Percentiles rank a stretch among this genome's conserved stretches.
phyloP scores from a whole-genome alignment of 2,797 vertebrate genomes.

The Sebastes cheni region DNA sequence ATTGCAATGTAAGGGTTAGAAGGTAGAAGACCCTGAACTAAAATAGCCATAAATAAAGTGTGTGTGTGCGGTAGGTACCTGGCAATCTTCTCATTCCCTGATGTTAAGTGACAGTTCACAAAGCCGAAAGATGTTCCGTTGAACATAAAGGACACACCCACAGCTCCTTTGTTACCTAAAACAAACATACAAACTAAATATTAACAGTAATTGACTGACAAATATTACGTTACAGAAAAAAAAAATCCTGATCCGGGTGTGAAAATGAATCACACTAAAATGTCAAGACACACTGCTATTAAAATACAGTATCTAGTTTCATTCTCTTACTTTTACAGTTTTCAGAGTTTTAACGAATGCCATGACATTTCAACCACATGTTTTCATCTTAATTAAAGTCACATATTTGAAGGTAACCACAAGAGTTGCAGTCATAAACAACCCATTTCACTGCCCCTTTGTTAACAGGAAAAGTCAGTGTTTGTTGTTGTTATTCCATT shows the following conservation, averaged over 20 bases:
- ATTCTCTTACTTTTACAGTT: not conserved
- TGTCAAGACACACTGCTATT: not conserved
- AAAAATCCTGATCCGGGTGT: not conserved
- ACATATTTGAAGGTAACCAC: not conserved
- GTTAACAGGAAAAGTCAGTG: not conserved
- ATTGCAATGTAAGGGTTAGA: not conserved
- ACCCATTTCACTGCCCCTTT: not conserved
- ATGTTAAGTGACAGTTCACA: conserved; percentile 97
- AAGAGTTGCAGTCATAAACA: not conserved
- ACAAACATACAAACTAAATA: not conserved
- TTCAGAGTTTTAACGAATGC: not conserved
- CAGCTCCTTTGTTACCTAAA: conserved; percentile 95
- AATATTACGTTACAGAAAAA: not conserved
- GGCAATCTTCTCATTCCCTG: conserved; percentile 94
- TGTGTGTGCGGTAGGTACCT: conserved; percentile 76
- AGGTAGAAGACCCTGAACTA: not conserved
- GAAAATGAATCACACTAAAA: not conserved
- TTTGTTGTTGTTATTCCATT: not conserved
- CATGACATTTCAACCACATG: not conserved
- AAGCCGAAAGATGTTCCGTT: conserved; percentile 97
- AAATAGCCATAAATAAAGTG: not conserved
- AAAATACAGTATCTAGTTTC: not conserved
- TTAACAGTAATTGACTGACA: not conserved
- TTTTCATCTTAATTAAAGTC: not conserved
- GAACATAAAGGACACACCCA: conserved; percentile 97